Evolutionary conservation across 92 coral and sea anemone genomes (phyloP).

Genomic region (Paragorgia papillata): DNA sequence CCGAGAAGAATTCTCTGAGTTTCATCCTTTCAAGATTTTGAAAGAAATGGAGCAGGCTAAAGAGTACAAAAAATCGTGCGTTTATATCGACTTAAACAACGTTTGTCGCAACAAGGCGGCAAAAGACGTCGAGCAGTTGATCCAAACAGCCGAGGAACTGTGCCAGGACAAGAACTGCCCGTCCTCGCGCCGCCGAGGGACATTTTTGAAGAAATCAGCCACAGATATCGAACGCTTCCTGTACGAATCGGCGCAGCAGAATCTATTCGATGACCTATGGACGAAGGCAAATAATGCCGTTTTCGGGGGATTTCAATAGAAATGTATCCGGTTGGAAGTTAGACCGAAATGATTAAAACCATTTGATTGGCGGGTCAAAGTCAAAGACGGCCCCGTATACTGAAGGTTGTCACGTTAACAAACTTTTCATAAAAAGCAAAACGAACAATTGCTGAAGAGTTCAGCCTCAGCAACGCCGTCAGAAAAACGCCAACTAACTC

Average conservation of each 20-base stretch:
- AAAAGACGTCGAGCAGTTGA: conserved; percentile 25
- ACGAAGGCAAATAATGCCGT: conserved; percentile 31
- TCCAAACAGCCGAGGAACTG: conserved; percentile 25
- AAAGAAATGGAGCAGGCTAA: neutral
- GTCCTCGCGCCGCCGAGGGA: conserved; percentile 70
- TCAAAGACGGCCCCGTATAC: too few relatives aligned
- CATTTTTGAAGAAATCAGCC: conserved; percentile 68
- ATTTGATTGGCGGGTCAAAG: too few relatives aligned
- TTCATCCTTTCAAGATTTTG: too few relatives aligned
- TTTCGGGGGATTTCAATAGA: conserved; percentile 5
- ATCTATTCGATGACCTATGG: conserved; percentile 29
- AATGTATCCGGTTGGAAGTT: too few relatives aligned
- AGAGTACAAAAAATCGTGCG: neutral
- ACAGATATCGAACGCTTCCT: conserved; percentile 59
- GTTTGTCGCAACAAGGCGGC: conserved; percentile 32
- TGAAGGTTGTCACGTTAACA: too few relatives aligned
- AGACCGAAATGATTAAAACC: too few relatives aligned
- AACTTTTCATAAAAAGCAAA: too few relatives aligned
- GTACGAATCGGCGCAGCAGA: conserved; percentile 29
- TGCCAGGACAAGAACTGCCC: conserved; percentile 52
- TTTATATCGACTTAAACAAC: conserved; percentile 25
- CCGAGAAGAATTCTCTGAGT: too few relatives aligned
- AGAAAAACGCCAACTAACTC: too few relatives aligned
- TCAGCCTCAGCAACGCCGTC: too few relatives aligned
- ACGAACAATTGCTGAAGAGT: too few relatives aligned